Percentiles rank a stretch among this genome's conserved stretches.
phyloP scores from a whole-genome alignment of 2,888 invertebrate genomes.

The Acrobasis repandana region DNA sequence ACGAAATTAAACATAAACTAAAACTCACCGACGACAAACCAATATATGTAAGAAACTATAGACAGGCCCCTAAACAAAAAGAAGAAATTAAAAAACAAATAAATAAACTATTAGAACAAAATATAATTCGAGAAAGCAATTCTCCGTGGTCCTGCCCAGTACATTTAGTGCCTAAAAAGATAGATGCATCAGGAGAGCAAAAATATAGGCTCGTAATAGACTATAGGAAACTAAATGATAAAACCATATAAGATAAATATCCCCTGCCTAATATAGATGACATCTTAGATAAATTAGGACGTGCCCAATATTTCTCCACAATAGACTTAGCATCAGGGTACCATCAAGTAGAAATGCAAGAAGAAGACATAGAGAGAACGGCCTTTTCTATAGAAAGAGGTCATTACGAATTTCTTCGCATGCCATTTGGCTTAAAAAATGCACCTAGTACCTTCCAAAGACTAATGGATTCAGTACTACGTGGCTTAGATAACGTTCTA shows the following conservation, averaged over 20 bases:
- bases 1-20: conserved; percentile 47
- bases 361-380: conserved; percentile 40
- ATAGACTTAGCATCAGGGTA: conserved; percentile 38
- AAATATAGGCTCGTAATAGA: conserved; percentile 36
- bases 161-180: conserved; percentile 36
- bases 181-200: conserved; percentile 32
- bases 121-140: conserved; percentile 33
- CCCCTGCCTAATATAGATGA: conserved; percentile 37
- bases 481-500: conserved; percentile 38
- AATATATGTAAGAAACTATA: conserved; percentile 34
- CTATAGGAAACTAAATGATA: conserved; percentile 34
- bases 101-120: conserved; percentile 33
- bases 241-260: conserved; percentile 38
- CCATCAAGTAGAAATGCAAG: conserved; percentile 32
- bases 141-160: conserved; percentile 37
- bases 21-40: conserved; percentile 34
- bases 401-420: conserved; percentile 46
- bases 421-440: conserved; percentile 46
- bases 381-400: conserved; percentile 43
- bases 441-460: conserved; percentile 48
- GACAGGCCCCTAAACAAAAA: conserved; percentile 31
- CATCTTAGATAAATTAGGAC: conserved; percentile 35
- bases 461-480: conserved; percentile 44
- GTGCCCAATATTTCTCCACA: conserved; percentile 37
- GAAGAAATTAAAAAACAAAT: conserved; percentile 34